phyloP scores from a whole-genome alignment of 1,140 invertebrate genomes.

The Andrena cerasifolii region DNA sequence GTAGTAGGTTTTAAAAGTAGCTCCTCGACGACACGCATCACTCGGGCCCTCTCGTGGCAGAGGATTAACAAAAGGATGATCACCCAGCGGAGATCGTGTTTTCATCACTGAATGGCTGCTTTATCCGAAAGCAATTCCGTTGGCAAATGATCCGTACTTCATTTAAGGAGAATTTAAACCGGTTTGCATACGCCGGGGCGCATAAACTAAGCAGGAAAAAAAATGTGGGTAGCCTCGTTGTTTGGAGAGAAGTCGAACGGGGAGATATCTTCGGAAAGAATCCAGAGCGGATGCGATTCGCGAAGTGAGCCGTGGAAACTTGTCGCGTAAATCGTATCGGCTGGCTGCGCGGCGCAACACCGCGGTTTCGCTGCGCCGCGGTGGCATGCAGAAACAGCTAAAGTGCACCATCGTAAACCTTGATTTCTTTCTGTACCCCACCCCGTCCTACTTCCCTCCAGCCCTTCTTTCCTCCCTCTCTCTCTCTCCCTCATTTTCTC shows the following conservation, averaged over 20 bases:
- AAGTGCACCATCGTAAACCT: conserved; percentile 54
- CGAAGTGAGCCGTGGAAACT: conserved; percentile 54
- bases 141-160: conserved; percentile 40
- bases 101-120: neutral
- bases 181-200: conserved; percentile 12
- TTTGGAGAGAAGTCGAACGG: neutral
- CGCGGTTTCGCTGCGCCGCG: conserved; percentile 28
- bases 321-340: conserved; percentile 54
- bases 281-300: conserved; percentile 27
- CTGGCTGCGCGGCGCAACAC: neutral
- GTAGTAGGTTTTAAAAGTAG: too few species aligned
- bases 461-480: conserved; percentile 1
- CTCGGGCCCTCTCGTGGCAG: too few species aligned
- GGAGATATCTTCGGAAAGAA: conserved; percentile 25
- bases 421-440: conserved; percentile 27
- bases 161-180: conserved; percentile 33
- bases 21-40: too few species aligned
- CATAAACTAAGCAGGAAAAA: neutral
- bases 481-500: neutral
- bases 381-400: conserved; percentile 45
- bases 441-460: neutral
- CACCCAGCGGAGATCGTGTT: neutral
- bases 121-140: conserved; percentile 5
- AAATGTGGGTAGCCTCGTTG: conserved; percentile 4
- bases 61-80: too few species aligned